Percentiles rank a stretch among this genome's conserved stretches.
Evolutionary conservation across 2,888 invertebrate species (phyloP).

Genomic region (Chouioia cunea): DNA sequence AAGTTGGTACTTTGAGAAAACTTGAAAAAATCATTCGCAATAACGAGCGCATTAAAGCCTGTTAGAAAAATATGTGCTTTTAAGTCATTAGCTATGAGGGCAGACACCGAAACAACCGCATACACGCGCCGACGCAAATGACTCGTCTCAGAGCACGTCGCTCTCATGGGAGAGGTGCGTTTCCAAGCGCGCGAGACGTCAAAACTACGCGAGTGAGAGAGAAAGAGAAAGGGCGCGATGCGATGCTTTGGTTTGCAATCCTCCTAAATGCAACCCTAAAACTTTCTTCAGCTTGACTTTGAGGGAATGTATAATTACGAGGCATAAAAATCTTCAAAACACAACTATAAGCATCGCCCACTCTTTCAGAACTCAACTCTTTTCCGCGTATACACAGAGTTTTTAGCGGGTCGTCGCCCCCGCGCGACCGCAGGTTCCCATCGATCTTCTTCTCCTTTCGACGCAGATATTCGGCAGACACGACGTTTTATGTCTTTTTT

Average conservation of each 20-base stretch:
- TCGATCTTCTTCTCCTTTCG: conserved; percentile 57
- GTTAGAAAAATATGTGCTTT: too few relatives aligned
- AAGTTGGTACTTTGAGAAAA: too few relatives aligned
- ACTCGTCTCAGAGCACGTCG: too few relatives aligned
- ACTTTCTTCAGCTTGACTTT: conserved; percentile 37
- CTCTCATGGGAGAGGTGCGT: too few relatives aligned
- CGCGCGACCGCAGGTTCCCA: conserved; percentile 62
- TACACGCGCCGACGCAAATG: too few relatives aligned
- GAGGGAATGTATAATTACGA: conserved; percentile 68
- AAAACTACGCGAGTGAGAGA: conserved; percentile 6
- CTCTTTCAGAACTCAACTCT: conserved; percentile 52
- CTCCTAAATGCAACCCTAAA: conserved; percentile 41
- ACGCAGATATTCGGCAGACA: conserved; percentile 49
- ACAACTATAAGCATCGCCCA: conserved; percentile 62
- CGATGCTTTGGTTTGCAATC: conserved; percentile 3
- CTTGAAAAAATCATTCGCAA: too few relatives aligned
- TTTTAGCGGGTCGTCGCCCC: conserved; percentile 61
- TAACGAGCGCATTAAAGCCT: too few relatives aligned
- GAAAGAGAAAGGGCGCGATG: conserved; percentile 1
- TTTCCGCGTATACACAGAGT: conserved; percentile 39
- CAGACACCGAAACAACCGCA: too few relatives aligned
- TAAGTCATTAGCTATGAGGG: too few relatives aligned
- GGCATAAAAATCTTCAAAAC: conserved; percentile 64
- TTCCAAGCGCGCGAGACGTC: background rate
- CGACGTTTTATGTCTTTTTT: conserved; percentile 40